Percentiles rank a stretch among this genome's conserved stretches.
phyloP scores from a whole-genome alignment of 2,113 vertebrate species.

The Heloderma charlesbogerti region DNA sequence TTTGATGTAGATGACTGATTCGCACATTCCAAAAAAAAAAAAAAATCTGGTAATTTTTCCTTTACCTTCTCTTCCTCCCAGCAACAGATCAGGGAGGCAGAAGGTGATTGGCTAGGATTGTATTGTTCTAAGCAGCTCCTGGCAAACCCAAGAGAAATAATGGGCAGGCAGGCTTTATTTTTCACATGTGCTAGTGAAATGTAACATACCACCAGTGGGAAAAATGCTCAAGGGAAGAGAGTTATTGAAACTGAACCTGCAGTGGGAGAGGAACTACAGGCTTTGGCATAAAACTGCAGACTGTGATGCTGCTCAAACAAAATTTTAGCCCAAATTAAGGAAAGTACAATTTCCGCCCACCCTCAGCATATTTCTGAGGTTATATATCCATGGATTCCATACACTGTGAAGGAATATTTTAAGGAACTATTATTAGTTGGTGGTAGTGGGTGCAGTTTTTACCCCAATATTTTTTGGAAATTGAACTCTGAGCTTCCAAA shows the following conservation, averaged over 20 bases:
- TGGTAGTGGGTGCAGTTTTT: neutral
- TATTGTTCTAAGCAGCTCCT: neutral
- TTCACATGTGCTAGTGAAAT: neutral
- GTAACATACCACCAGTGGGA: neutral
- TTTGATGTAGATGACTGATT: slow-evolving; percentile 4
- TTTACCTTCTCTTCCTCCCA: neutral
- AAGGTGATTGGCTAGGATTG: neutral
- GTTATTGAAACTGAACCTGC: neutral
- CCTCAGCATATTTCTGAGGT: neutral
- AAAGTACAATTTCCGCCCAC: neutral
- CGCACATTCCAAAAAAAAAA: neutral
- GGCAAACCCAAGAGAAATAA: neutral
- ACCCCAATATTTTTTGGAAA: neutral
- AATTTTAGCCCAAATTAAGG: neutral
- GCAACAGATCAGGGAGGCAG: neutral
- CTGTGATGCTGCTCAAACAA: neutral
- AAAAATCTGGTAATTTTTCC: neutral
- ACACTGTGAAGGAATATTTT: neutral
- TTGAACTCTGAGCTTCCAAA: neutral
- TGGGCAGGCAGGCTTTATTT: neutral
- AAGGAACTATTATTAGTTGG: neutral
- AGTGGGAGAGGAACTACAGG: neutral
- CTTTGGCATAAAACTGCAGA: neutral
- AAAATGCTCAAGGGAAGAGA: neutral
- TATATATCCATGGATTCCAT: neutral